Conservation (phyloP, 2,113 vertebrate genomes). For the Cathartes aura region DNA sequence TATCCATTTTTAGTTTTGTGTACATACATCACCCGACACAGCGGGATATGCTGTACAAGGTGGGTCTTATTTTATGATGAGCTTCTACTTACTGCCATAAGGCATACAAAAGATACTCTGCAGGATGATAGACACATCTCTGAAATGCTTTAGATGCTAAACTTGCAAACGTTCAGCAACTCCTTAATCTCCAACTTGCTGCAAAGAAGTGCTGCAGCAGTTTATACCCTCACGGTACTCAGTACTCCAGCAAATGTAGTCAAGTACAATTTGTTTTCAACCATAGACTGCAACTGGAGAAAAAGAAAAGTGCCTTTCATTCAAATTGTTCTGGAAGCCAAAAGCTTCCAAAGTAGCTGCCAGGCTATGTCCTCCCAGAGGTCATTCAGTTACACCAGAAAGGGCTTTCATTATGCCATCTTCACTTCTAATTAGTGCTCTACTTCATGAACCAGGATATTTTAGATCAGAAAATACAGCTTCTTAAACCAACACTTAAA, state of each 20-base stretch:
- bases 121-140: not conserved
- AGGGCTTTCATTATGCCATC: not conserved
- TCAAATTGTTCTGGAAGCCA: not conserved
- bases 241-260: not conserved
- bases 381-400: not conserved
- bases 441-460: not conserved
- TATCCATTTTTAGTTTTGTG: not conserved
- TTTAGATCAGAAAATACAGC: not conserved
- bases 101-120: not conserved
- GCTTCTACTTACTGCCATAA: not conserved
- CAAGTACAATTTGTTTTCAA: conserved; percentile 22
- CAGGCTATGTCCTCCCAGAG: not conserved
- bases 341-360: not conserved
- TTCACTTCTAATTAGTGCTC: not conserved
- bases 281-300: not conserved
- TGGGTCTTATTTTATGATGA: not conserved
- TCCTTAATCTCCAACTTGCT: not conserved
- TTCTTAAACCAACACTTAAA: not conserved
- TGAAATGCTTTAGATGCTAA: not conserved
- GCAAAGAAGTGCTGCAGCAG: not conserved
- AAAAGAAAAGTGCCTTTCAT: conserved; percentile 20
- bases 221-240: not conserved
- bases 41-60: rapidly evolving
- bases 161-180: not conserved
- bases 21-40: not conserved